Conservation (phyloP, 2,113 vertebrate genomes). For the Colius striatus region DNA sequence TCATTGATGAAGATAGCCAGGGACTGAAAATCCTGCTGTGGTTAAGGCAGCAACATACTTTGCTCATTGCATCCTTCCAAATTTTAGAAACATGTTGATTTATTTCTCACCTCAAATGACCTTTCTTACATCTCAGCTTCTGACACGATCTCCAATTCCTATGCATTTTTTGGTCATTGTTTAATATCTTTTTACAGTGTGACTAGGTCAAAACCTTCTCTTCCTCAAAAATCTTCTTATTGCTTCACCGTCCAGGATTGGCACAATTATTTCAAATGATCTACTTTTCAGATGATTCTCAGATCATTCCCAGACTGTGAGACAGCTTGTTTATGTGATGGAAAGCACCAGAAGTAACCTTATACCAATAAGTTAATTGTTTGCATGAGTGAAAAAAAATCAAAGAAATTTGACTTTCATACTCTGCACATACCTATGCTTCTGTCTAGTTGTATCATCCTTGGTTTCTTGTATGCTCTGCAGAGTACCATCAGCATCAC, state of each 20-base stretch:
- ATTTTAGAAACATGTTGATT: neutral
- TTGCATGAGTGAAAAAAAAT: constrained; percentile 16
- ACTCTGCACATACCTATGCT: neutral
- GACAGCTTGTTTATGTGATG: constrained; percentile 57
- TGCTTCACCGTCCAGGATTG: constrained; percentile 44
- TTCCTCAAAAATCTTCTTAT: constrained; percentile 31
- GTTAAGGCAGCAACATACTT: neutral
- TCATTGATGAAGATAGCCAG: neutral
- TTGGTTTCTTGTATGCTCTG: neutral
- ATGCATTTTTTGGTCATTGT: constrained; percentile 28
- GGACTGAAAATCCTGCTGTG: neutral
- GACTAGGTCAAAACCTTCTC: constrained; percentile 5
- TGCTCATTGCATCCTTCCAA: neutral
- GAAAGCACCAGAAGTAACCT: constrained; percentile 55
- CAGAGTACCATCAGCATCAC: neutral
- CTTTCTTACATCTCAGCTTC: constrained; percentile 21
- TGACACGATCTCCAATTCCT: neutral
- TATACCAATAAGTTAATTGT: constrained; percentile 28
- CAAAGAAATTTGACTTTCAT: neutral
- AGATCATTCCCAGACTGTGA: constrained; percentile 74
- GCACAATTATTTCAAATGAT: constrained; percentile 58
- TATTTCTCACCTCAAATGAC: constrained; percentile 37
- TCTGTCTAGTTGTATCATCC: neutral
- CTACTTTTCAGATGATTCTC: constrained; percentile 66
- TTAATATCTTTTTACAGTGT: constrained; percentile 30